Evolutionary conservation across 2,113 vertebrate species (phyloP).

Genomic region (Nothoprocta perdicaria): DNA sequence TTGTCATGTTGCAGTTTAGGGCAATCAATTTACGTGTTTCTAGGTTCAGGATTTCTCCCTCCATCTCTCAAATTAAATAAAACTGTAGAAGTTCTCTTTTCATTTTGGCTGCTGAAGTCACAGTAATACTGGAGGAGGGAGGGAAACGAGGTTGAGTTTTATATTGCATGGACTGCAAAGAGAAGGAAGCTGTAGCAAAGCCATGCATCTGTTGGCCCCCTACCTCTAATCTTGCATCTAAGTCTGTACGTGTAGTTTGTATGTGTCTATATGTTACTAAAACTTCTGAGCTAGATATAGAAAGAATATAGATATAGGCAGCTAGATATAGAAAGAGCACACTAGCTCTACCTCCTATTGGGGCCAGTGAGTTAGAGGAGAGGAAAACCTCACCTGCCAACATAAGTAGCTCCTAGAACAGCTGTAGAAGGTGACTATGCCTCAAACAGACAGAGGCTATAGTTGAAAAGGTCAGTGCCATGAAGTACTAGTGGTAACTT

Average conservation of each 20-base stretch:
- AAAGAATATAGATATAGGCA: no score
- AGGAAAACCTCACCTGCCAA: neutral
- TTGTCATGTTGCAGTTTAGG: neutral
- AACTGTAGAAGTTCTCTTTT: neutral
- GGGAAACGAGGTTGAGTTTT: accelerated
- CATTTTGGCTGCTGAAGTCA: neutral
- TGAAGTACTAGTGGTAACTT: neutral
- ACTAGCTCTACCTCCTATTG: neutral
- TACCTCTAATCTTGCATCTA: neutral
- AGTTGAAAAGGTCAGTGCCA: neutral
- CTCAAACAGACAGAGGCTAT: neutral
- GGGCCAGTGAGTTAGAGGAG: neutral
- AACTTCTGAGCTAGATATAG: neutral
- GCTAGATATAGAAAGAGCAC: neutral
- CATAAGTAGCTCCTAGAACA: neutral
- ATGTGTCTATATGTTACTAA: neutral
- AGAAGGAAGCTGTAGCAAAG: neutral
- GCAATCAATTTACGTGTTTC: neutral
- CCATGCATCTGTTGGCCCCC: accelerated
- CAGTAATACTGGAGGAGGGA: neutral
- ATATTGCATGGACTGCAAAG: neutral
- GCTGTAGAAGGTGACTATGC: neutral
- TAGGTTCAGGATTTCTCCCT: neutral
- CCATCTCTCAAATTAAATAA: neutral
- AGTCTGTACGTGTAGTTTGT: neutral